Evolutionary conservation across 30 jellyfish, hydroid and myxozoan species (phyloP).

Genomic region (Phacellophora camtschatica): DNA sequence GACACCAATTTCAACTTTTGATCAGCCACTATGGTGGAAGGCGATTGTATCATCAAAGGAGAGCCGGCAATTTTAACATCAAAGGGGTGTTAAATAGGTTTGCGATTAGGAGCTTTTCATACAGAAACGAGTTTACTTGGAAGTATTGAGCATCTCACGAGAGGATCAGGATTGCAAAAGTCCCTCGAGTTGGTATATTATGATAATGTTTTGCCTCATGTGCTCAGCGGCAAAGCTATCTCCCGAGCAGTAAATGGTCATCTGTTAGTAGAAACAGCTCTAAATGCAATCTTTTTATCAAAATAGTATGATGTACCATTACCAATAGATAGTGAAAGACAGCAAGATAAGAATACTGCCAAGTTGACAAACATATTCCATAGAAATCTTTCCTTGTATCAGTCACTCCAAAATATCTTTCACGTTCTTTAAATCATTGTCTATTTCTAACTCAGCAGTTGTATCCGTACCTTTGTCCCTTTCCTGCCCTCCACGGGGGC

Average conservation of each 20-base stretch:
- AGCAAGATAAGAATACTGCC: constrained; percentile 8
- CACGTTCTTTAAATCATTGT: too few species aligned
- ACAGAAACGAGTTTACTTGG: constrained; percentile 51
- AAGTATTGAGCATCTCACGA: constrained; percentile 40
- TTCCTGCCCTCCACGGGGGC: not conserved
- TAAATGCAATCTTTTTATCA: constrained; percentile 23
- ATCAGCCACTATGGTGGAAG: constrained; percentile 69
- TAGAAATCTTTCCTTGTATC: too few species aligned
- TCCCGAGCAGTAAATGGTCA: constrained; percentile 52
- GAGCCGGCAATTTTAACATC: too few species aligned
- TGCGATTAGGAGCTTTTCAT: constrained; percentile 43
- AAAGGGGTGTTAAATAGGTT: not conserved
- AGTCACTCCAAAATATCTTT: too few species aligned
- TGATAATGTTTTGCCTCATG: constrained; percentile 33
- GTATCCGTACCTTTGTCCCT: not conserved
- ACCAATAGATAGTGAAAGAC: constrained; percentile 17
- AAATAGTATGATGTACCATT: constrained; percentile 25
- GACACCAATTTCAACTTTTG: constrained; percentile 45
- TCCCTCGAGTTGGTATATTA: constrained; percentile 35
- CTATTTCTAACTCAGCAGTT: too few species aligned
- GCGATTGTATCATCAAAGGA: constrained; percentile 12
- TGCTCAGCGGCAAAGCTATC: constrained; percentile 54
- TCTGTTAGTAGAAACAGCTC: constrained; percentile 45
- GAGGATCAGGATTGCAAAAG: constrained; percentile 45
- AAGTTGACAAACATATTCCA: too few species aligned